Conservation (phyloP, 2,113 vertebrate genomes). For the Lonchura striata region DNA sequence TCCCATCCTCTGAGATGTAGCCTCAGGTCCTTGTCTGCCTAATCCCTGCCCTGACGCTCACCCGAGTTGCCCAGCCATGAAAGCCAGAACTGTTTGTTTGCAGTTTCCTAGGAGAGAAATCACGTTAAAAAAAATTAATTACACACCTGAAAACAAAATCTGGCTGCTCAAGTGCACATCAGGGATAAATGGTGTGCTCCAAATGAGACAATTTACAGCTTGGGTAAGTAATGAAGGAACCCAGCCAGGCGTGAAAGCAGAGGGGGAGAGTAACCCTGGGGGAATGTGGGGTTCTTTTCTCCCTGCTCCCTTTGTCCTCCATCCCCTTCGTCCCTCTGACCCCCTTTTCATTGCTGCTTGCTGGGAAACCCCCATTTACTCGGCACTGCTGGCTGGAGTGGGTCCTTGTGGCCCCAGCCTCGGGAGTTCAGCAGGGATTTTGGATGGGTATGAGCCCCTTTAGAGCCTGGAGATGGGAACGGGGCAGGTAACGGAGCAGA, state of each 20-base stretch:
- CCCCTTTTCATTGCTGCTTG: neutral
- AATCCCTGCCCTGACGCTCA: neutral
- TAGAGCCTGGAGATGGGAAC: accelerated
- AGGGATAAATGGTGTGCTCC: conserved; percentile 66
- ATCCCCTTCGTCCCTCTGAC: neutral
- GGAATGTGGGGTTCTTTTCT: neutral
- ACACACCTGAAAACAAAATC: conserved; percentile 73
- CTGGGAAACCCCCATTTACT: neutral
- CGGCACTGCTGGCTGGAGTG: neutral
- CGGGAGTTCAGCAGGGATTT: neutral
- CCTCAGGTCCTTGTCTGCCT: neutral
- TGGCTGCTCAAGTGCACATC: conserved; percentile 67
- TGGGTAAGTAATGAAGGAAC: conserved; percentile 56
- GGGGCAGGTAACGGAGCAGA: neutral
- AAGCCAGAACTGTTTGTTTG: conserved; percentile 57
- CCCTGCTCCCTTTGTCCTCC: accelerated
- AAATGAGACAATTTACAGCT: conserved; percentile 66
- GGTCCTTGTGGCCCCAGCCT: neutral
- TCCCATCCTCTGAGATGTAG: neutral
- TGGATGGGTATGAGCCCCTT: neutral
- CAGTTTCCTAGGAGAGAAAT: conserved; percentile 70
- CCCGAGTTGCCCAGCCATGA: neutral
- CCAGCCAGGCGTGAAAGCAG: neutral
- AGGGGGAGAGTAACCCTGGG: neutral
- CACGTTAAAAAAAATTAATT: conserved; percentile 71